phyloP scores from a whole-genome alignment of 2,888 invertebrate genomes.

The Ophion ventricosus region DNA sequence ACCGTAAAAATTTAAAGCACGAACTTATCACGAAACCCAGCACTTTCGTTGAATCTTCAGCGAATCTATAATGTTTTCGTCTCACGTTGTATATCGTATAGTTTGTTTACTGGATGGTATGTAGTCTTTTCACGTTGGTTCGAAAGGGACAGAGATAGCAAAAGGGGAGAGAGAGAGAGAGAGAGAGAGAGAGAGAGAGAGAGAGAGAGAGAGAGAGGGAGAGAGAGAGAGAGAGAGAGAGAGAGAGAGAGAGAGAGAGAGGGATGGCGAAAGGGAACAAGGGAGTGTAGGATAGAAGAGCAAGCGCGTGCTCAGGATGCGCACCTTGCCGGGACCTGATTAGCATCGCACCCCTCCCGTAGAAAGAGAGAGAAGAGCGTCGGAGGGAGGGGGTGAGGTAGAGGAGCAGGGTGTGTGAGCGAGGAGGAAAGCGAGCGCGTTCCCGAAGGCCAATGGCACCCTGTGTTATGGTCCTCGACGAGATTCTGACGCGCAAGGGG shows the following conservation, averaged over 20 bases:
- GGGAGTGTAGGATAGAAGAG: slow-evolving; percentile 47
- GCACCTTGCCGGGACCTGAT: slow-evolving; percentile 80
- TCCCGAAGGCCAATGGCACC: slow-evolving; percentile 81
- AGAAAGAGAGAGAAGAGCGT: slow-evolving; percentile 66
- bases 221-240: slow-evolving; percentile 3
- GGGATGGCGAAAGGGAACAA: neutral
- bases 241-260: slow-evolving; percentile 7
- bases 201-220: slow-evolving; percentile 18
- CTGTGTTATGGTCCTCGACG: slow-evolving; percentile 70
- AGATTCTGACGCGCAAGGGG: slow-evolving; percentile 56
- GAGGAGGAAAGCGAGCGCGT: slow-evolving; percentile 17
- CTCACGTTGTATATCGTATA: slow-evolving; percentile 73
- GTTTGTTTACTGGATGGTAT: slow-evolving; percentile 58
- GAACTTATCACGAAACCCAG: slow-evolving; percentile 11
- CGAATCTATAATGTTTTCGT: slow-evolving; percentile 75
- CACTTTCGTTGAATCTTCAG: slow-evolving; percentile 16
- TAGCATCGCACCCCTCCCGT: slow-evolving; percentile 78
- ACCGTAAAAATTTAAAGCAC: slow-evolving; percentile 11
- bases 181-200: too few relatives aligned
- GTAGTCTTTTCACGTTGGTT: slow-evolving; percentile 55
- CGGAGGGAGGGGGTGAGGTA: slow-evolving; percentile 66
- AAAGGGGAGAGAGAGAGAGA: slow-evolving; percentile 12
- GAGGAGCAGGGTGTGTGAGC: slow-evolving; percentile 66
- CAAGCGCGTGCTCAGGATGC: slow-evolving; percentile 81
- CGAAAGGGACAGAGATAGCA: slow-evolving; percentile 15